Base-by-base conservation (phyloP, 2,888 invertebrate species). In the Rhamnusium bicolor region DNA sequence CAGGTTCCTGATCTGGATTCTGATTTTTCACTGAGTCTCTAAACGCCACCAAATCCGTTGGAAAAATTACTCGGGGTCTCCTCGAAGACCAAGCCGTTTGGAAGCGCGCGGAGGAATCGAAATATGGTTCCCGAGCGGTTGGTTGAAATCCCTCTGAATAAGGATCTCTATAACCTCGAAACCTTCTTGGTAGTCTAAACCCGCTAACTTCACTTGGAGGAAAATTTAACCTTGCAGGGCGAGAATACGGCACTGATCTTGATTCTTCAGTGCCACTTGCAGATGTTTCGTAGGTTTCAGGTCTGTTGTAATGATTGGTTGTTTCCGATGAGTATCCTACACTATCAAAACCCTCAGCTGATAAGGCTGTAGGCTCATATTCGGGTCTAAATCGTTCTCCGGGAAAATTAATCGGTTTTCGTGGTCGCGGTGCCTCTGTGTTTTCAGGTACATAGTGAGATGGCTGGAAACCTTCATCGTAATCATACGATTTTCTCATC, bases 31-130 rank as follows among this genome's bases (percentile, higher is more conserved):
- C 76, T n/a, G 72, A 71, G 47, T 88, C 89, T 60, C 87, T 81
- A 75, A 89, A 89, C 10, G 87, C 84, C 29, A 88, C 88, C 71
- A 87, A 77, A 80, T 88, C 88, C 58, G 87, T 85, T 2, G 89
- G 89, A 79, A 89, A 89, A 69, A 89, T 88, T 14, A 89, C 89
- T 61, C 88, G 79, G 1, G 89, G 89, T 62, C 87, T 83, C 69
- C 88, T 83, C 7, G 84, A 81, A 21, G 82, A 81, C 85, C 85
- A 85, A 53, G 81, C 76, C 12, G 79, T 81, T 62, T 85, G 85
- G 63, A 77, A 81, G 60, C 84, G 76, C 47, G 83, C 80, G 19
- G 83, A 81, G 16, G 82, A 81, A 53, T 87, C 86, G 62, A 82
- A 84, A 73, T 81, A 84, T 19, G 84, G 80, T 65, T 86, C 85